These are phyloP conservation scores for Phataginus tetradactyla DNA, from an alignment of 2,797 vertebrate species.

Conservation along the genomic window DNA sequence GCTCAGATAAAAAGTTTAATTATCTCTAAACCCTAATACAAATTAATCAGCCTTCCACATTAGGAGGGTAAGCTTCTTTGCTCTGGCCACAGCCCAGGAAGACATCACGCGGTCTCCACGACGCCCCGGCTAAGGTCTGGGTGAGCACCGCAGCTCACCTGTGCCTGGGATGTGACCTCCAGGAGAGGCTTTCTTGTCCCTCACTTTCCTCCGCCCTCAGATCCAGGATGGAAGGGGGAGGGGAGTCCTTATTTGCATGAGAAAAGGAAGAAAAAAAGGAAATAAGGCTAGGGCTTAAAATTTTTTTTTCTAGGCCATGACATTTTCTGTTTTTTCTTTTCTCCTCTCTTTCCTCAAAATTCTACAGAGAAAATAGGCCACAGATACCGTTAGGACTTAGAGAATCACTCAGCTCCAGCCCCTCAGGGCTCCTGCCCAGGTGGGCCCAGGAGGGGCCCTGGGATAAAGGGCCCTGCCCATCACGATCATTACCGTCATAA, in stretches of 20 bases:
- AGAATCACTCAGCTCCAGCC: background rate
- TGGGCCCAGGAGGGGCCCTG: background rate
- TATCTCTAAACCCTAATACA: slow-evolving; percentile 80
- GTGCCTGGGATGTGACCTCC: background rate
- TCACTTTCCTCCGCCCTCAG: background rate
- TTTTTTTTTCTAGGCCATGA: background rate
- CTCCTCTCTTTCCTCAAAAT: slow-evolving; percentile 5
- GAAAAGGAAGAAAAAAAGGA: background rate
- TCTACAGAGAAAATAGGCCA: background rate
- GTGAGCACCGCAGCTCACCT: background rate
- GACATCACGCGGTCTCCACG: background rate
- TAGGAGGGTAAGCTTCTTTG: slow-evolving; percentile 47
- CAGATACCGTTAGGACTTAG: background rate
- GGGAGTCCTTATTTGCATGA: background rate
- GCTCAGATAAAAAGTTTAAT: slow-evolving; percentile 82
- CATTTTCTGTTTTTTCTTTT: background rate
- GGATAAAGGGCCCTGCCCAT: background rate
- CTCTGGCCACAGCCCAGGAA: slow-evolving; percentile 36
- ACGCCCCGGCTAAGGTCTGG: background rate
- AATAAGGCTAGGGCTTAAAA: background rate
- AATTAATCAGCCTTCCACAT: slow-evolving; percentile 80
- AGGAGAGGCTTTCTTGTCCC: background rate
- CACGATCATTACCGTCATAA: rapidly evolving
- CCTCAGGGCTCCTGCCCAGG: background rate
- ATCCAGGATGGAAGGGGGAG: background rate